These are phyloP conservation scores for Anthophora plumipes DNA, from an alignment of 2,888 invertebrate species.

Conservation along the genomic window DNA sequence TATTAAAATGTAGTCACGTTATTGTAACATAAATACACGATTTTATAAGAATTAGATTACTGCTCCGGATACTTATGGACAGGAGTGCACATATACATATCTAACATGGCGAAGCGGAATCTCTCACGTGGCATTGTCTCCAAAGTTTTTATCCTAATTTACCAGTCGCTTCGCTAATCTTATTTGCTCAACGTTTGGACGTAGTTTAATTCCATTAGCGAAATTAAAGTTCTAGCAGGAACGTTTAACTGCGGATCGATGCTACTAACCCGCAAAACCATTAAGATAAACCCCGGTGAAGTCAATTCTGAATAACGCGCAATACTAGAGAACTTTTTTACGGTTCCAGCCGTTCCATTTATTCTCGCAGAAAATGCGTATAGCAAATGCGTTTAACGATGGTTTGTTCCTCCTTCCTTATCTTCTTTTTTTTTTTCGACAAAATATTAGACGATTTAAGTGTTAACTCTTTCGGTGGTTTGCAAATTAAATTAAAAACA, in stretches of 20 bases:
- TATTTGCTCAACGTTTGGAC: constrained; percentile 51
- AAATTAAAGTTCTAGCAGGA: constrained; percentile 61
- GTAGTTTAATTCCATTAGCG: constrained; percentile 67
- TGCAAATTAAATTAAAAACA: too few species aligned
- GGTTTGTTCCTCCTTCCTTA: too few species aligned
- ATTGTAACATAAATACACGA: too few species aligned
- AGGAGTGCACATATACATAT: too few species aligned
- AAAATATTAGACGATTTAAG: too few species aligned
- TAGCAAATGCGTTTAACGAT: not conserved
- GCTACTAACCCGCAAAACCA: constrained; percentile 46
- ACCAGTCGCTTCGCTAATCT: constrained; percentile 47
- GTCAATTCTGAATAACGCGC: constrained; percentile 52
- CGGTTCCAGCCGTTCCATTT: not conserved
- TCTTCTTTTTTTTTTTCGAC: not conserved
- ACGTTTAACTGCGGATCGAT: constrained; percentile 64
- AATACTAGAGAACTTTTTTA: not conserved
- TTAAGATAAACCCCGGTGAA: constrained; percentile 52
- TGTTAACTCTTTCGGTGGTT: too few species aligned
- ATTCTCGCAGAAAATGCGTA: not conserved
- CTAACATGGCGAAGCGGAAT: not conserved
- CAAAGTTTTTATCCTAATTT: constrained; percentile 48
- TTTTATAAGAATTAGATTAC: too few species aligned
- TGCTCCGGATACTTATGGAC: too few species aligned
- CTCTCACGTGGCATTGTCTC: constrained; percentile 27
- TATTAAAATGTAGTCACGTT: too few species aligned